phyloP scores from a whole-genome alignment of 2,113 vertebrate species.

The Otocyon megalotis region DNA sequence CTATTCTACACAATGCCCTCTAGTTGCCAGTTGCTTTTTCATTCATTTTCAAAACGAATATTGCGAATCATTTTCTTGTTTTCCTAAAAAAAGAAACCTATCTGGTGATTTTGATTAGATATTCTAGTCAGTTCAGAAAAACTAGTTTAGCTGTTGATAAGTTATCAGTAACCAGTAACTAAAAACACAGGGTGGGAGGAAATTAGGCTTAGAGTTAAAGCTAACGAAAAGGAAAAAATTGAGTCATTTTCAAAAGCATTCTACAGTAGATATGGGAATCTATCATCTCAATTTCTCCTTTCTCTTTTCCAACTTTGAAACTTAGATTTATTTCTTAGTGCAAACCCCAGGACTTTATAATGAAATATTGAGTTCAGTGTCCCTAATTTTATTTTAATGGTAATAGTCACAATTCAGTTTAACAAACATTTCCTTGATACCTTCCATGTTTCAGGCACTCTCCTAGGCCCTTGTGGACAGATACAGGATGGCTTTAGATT shows the following conservation, averaged over 20 bases:
- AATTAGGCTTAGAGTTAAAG: not conserved
- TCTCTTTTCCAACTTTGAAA: not conserved
- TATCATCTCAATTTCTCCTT: not conserved
- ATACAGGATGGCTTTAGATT: not conserved
- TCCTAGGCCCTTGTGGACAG: not conserved
- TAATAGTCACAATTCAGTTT: not conserved
- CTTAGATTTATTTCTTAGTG: not conserved
- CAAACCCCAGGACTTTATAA: not conserved
- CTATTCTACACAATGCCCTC: not conserved
- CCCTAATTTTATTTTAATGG: constrained; percentile 3
- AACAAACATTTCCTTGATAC: not conserved
- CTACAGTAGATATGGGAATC: not conserved
- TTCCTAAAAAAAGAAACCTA: not conserved
- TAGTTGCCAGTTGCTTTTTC: not conserved
- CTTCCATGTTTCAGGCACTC: not conserved
- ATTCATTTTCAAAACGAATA: constrained; percentile 42
- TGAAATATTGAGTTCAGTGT: not conserved
- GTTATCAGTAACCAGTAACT: not conserved
- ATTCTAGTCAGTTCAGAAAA: not conserved
- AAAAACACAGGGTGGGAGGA: not conserved
- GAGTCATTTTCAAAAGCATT: not conserved
- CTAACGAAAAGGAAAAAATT: not conserved
- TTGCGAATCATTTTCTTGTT: not conserved
- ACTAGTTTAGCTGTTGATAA: not conserved
- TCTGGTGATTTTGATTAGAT: not conserved